Evolutionary conservation across 2,113 vertebrate genomes (phyloP).

Genomic region (Leptodactylus fuscus): DNA sequence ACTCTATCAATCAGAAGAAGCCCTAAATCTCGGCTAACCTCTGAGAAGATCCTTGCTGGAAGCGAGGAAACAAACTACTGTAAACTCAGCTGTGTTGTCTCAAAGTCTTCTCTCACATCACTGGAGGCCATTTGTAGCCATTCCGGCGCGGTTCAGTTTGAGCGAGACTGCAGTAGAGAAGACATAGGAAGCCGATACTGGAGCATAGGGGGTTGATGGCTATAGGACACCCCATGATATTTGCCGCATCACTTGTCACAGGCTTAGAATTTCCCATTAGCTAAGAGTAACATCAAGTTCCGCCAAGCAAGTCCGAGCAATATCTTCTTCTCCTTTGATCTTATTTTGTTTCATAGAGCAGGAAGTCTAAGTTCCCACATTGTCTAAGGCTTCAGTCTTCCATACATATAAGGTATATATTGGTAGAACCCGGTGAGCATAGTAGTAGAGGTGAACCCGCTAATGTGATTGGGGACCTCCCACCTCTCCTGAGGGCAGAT

Average conservation of each 20-base stretch:
- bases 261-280: not conserved
- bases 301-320: not conserved
- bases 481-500: too few relatives aligned
- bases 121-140: not conserved
- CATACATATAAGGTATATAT: too few relatives aligned
- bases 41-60: not conserved
- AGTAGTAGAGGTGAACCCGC: too few relatives aligned
- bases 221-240: not conserved
- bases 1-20: not conserved
- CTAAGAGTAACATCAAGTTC: not conserved
- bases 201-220: too few relatives aligned
- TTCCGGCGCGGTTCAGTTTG: not conserved
- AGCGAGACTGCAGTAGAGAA: not conserved
- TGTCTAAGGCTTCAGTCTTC: too few relatives aligned
- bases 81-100: slow-evolving; percentile 11
- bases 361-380: too few relatives aligned
- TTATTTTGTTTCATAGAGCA: too few relatives aligned
- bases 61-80: not conserved
- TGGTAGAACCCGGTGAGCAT: too few relatives aligned
- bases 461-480: too few relatives aligned
- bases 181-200: not conserved
- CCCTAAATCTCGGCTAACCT: not conserved
- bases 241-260: not conserved
- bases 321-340: too few relatives aligned
- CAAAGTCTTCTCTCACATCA: not conserved